Evolutionary conservation across 2,888 invertebrate species (phyloP).

Genomic region (Dicyrtomina minuta): DNA sequence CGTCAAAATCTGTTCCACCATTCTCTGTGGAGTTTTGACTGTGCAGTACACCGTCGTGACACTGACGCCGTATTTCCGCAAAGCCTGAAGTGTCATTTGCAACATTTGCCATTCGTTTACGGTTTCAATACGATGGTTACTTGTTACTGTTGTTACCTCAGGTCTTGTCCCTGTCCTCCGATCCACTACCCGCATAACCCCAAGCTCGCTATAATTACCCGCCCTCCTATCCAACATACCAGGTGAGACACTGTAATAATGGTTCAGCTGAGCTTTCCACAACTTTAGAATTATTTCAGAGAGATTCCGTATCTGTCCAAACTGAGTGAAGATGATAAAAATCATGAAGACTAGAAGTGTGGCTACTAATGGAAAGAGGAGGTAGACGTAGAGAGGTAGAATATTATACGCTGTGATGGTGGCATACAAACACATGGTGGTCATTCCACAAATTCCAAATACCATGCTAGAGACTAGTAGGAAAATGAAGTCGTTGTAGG

Average conservation of each 20-base stretch:
- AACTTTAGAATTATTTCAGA: not conserved
- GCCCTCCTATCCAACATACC: not conserved
- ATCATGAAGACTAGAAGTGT: not conserved
- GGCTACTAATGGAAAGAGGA: not conserved
- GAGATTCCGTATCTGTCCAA: not conserved
- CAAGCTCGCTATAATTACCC: not conserved
- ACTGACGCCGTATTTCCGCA: slow-evolving; percentile 6
- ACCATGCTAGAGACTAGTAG: slow-evolving; percentile 3
- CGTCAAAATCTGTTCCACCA: slow-evolving; percentile 15
- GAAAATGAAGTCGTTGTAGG: not conserved
- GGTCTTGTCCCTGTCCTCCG: not conserved
- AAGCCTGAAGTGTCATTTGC: not conserved
- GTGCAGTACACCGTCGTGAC: slow-evolving; percentile 10
- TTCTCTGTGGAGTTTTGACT: slow-evolving; percentile 14
- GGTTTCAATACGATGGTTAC: no score
- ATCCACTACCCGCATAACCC: not conserved
- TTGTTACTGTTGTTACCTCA: no score
- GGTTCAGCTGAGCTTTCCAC: not conserved
- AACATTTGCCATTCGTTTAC: not conserved
- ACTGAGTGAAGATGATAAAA: slow-evolving; percentile 14
- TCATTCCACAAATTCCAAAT: slow-evolving; percentile 3
- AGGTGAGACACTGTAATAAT: not conserved
- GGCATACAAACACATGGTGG: slow-evolving; percentile 4
- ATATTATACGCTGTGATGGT: not conserved
- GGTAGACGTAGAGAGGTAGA: not conserved